Conservation (phyloP, 2,888 invertebrate genomes). For the Cerastoderma edule region DNA sequence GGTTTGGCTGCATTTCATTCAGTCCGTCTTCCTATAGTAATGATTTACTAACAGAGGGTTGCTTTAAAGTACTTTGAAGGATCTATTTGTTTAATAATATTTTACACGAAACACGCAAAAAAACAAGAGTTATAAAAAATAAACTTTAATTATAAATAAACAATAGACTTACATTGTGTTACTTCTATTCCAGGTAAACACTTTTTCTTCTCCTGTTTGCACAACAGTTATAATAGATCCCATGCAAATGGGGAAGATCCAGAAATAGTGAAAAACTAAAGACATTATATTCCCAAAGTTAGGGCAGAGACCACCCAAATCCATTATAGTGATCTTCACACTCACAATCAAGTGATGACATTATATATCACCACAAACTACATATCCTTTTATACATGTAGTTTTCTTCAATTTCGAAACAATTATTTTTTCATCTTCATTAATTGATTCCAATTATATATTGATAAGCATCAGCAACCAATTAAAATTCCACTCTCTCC, state of each 20-base stretch:
- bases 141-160: no score
- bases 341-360: slow-evolving; percentile 14
- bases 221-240: slow-evolving; percentile 50
- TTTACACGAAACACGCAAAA: no score
- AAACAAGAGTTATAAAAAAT: no score
- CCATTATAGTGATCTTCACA: slow-evolving; percentile 15
- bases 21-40: no score
- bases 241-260: slow-evolving; percentile 58
- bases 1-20: no score
- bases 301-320: slow-evolving; percentile 15
- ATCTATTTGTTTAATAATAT: no score
- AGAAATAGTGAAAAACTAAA: slow-evolving; percentile 41
- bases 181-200: slow-evolving; percentile 39
- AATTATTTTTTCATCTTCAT: slow-evolving; percentile 17
- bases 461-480: slow-evolving; percentile 16
- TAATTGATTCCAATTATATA: neutral
- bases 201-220: slow-evolving; percentile 36
- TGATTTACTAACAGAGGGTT: no score
- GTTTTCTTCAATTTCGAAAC: neutral
- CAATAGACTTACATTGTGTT: slow-evolving; percentile 55
- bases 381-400: slow-evolving; percentile 13
- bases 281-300: slow-evolving; percentile 40
- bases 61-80: no score
- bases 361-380: slow-evolving; percentile 14
- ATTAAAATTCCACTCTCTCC: slow-evolving; percentile 23